Base-by-base conservation (phyloP, 2,113 vertebrate genomes). In the Limanda limanda region DNA sequence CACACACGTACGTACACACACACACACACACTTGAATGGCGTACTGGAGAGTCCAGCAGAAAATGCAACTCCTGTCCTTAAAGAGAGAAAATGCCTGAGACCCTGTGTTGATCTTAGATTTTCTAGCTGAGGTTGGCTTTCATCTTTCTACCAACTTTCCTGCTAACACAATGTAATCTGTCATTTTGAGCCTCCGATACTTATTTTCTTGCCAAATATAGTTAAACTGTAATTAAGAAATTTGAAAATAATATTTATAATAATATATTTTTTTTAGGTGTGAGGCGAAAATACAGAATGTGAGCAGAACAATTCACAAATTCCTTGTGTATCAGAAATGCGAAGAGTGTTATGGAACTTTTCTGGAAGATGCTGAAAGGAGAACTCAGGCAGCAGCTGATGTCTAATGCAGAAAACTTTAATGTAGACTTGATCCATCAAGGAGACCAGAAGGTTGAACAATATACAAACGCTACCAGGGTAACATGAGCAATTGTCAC, bases 31-130 rank as follows among this genome's bases (percentile, higher is more conserved):
- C n/a, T 4, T 62, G 66, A 74, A 67, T 68, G 45, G 70, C 40
- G 15, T 48, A n/a, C 11, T 9, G 55, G 61, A 77, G 56, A 80
- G 73, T 31, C 2, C 8, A 40, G 58, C 14, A 77, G 59, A 74
- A 67, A 81, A 90, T 66, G n/a, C 25, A 71, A 20, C 57, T 64
- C 42, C 18, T 40, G 10, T 57, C 27, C 71, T 86, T 70, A 77
- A 54, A 68, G 40, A 68, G 40, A 78, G 48, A 27, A 57, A 57
- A 57, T 6, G 56, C 47, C 74, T 18, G 1, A 64, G 56, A 83
- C 60, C 1, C 25, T 66, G 47, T 57, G 56, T 47, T 51, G 64
- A 74, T 65, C 31, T 70, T 74, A 74, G 78, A 78, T 61, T 27
- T 51, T 60, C 14, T 1, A 31, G 40, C 57, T 56, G 47, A 45